Conservation (phyloP, 2,888 invertebrate species). For the Heliconius sara region DNA sequence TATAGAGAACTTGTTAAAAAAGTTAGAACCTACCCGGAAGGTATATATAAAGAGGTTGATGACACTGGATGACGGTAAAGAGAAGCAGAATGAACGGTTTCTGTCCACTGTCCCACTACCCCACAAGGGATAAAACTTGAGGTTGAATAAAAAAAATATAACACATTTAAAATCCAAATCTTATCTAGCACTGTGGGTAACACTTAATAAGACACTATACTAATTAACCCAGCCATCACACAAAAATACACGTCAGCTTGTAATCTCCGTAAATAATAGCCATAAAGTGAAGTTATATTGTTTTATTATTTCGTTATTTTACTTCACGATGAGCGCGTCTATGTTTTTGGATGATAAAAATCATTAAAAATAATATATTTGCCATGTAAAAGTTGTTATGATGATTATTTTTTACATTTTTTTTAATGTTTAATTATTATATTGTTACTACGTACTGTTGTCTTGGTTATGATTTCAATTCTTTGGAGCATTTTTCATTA, state of each 20-base stretch:
- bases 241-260: constrained; percentile 37
- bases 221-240: constrained; percentile 42
- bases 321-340: constrained; percentile 22
- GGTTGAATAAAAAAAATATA: not conserved
- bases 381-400: constrained; percentile 9
- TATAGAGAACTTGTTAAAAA: too few relatives aligned
- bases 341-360: constrained; percentile 28
- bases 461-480: not conserved
- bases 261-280: constrained; percentile 44
- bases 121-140: too few relatives aligned
- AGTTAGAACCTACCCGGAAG: too few relatives aligned
- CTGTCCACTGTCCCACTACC: too few relatives aligned
- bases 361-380: constrained; percentile 19
- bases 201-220: constrained; percentile 21
- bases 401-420: constrained; percentile 1
- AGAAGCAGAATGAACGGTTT: too few relatives aligned
- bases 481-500: not conserved
- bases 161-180: not conserved
- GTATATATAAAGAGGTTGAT: too few relatives aligned
- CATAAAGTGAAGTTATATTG: constrained; percentile 41
- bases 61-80: too few relatives aligned
- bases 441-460: not conserved
- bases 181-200: constrained; percentile 7
- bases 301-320: constrained; percentile 35
- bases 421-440: constrained; percentile 2